Evolutionary conservation across 2,797 vertebrate genomes (phyloP), one percentile per base, ranked within the genome.

Genomic region (Periophthalmus magnuspinnatus): DNA sequence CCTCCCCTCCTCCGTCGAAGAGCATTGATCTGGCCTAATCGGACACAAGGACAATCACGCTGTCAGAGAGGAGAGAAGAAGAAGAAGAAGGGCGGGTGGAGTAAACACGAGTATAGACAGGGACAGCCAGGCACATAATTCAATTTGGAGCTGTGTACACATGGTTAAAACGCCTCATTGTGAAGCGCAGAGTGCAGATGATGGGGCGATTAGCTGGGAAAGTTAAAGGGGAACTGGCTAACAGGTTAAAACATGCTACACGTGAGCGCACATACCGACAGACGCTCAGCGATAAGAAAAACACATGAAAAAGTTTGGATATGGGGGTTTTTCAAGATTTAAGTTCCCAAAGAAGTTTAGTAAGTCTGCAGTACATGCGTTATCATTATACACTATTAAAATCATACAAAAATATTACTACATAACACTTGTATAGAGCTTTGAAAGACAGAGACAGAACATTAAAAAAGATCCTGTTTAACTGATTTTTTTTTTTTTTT

Each of bases 11-110:
- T 86, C 91, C 74, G 86, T 81, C 89, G 87, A 86, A 85, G 85
- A 75, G 90, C 86, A 89, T 82, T 86, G 91, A 92, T 93, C 60
- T 81, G 34, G 76, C 74, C 81, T 84, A 84, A 91, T 86, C 89
- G 79, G 90, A 89, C 89, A 89, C 89, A 91, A 85, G 91, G 90
- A 91, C 87, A 71, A 78, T 88, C 89, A 89, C 81, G 86, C 91
- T 88, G 84, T 84, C 85, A 79, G 67, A 67, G 34, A 22, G 67
- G 19, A 65, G 3, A 28, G 28, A 28, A 32, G 5, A 2, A 10
- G n/a, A 21, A n/a, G n/a, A 6, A 1, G n/a, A 10, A 33, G 10
- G 11, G 34, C 33, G 60, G 64, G 47, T 58, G 77, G 75, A 75
- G 69, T 50, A 75, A 76, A 71, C 52, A 68, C 38, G 67, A 77